A percentile compares a stretch with the other conserved stretches of the same genome.
These are phyloP conservation scores for Pachyseris speciosa DNA, from an alignment of 64 coral and sea anemone genomes.

Conservation along the genomic window DNA sequence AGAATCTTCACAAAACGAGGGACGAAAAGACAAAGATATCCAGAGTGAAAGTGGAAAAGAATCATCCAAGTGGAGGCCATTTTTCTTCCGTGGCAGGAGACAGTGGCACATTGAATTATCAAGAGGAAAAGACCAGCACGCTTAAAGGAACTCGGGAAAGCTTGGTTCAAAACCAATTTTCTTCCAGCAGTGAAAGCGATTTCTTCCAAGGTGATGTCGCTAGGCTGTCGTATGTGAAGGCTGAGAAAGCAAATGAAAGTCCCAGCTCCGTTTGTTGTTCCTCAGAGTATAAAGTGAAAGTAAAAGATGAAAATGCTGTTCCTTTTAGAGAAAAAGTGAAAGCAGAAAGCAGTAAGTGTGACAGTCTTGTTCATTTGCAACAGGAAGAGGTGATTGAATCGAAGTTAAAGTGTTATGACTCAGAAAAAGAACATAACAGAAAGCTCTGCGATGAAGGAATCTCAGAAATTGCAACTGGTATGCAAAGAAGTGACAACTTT, in stretches of 20 bases:
- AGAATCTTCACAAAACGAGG: not conserved
- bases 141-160: not conserved
- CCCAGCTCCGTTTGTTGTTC: not conserved
- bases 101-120: not conserved
- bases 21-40: not conserved
- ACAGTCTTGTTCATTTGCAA: not conserved
- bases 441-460: not conserved
- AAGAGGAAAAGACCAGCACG: not conserved
- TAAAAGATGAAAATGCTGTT: not conserved
- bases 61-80: not conserved
- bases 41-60: conserved; percentile 5
- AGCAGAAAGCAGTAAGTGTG: not conserved
- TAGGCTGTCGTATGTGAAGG: not conserved
- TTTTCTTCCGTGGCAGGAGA: not conserved
- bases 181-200: not conserved
- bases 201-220: not conserved
- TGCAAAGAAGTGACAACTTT: not conserved
- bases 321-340: not conserved
- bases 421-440: not conserved
- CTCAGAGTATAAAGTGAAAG: not conserved
- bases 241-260: not conserved
- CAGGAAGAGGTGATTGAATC: not conserved
- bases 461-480: not conserved
- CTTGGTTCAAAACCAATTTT: not conserved
- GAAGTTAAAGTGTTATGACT: not conserved